Evolutionary conservation across 2,113 vertebrate species (phyloP).

Genomic region (Phyllostomus hastatus): DNA sequence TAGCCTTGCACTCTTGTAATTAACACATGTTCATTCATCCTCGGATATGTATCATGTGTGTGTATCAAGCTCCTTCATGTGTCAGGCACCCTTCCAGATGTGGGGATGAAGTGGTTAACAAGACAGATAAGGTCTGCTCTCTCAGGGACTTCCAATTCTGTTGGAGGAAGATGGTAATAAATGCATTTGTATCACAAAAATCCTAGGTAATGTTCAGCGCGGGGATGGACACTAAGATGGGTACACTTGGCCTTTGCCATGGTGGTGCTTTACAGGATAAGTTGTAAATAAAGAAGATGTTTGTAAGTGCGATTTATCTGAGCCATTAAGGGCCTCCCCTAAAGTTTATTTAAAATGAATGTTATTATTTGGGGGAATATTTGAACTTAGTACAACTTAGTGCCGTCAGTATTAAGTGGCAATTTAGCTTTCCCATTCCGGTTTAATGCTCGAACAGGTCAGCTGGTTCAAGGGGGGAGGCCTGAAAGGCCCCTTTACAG

Average conservation of each 20-base stretch:
- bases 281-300: not conserved
- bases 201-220: not conserved
- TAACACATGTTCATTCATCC: not conserved
- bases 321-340: not conserved
- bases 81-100: not conserved
- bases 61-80: not conserved
- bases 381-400: not conserved
- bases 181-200: not conserved
- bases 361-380: not conserved
- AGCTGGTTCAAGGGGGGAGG: not conserved
- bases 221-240: not conserved
- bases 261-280: not conserved
- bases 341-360: not conserved
- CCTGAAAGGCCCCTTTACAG: not conserved
- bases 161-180: not conserved
- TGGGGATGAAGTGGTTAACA: not conserved
- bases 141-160: not conserved
- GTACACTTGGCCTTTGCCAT: not conserved
- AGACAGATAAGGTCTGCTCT: not conserved
- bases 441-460: not conserved
- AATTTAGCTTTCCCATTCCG: not conserved
- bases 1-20: not conserved
- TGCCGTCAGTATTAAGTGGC: not conserved
- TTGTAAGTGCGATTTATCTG: not conserved
- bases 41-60: not conserved